Base-by-base conservation (phyloP, 2,888 invertebrate genomes). In the Thalpophila matura region DNA sequence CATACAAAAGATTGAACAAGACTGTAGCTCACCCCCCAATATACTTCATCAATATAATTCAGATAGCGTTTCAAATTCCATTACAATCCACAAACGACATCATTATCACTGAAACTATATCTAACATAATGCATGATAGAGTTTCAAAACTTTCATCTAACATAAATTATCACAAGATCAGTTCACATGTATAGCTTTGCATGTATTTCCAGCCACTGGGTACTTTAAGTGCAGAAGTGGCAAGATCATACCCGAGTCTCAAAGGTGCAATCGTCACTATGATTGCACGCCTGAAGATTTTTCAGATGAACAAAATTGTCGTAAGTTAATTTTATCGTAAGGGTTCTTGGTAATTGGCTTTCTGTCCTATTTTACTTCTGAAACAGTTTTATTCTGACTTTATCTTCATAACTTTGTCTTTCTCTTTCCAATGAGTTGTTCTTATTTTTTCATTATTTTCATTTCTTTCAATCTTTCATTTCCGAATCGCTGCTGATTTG, bases 271-370 rank as follows among this genome's bases (percentile, higher is more conserved):
- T 91, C 95, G 96, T 50, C 91, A 91, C 60, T 95, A 95, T 80
- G 97, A 97, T 94, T 97, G 97, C 88, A 90, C 91, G 78, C 71
- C 62, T 33, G 92, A 89, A 63, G 97, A 98, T 94, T 95, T 96
- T 86, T 96, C 97, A 35, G 98, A 98, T 88, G 98, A 98, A 92
- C 95, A 96, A 81, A 95, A 96, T 86, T 98, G 97, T 95, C 96
- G 97, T 97, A 97, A 97, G 97, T 97, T 89, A 58, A 65, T 53
- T 53, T 74, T 65, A 67, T 55, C 53, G 60, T 73, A 72, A 72
- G 49, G 74, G 68, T 74, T 68, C 67, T 58, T 75, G 16, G 46
- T 70, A 70, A 24, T 57, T 64, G 18, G 64, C 77, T 70, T 64
- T 42, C 53, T 76, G 61, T 67, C 60, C 74, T 55, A 68, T 74